These are phyloP conservation scores for Mellilla xanthometata DNA, from an alignment of 2,888 invertebrate species.

Conservation along the genomic window DNA sequence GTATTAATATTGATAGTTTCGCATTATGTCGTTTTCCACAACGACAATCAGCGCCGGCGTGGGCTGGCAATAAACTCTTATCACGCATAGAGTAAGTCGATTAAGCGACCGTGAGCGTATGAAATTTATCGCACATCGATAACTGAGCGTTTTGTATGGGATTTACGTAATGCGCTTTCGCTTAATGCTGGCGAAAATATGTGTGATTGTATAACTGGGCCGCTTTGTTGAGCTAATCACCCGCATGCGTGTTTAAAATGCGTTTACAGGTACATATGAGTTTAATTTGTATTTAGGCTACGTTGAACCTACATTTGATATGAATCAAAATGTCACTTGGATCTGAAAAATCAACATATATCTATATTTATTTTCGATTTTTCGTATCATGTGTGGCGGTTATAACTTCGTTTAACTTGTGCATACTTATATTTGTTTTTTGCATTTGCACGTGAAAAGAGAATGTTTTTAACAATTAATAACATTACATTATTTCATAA, in stretches of 20 bases:
- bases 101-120: constrained; percentile 10
- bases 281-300: no score
- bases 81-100: constrained; percentile 7
- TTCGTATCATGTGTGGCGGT: no score
- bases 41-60: constrained; percentile 6
- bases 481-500: no score
- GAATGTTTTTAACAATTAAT: no score
- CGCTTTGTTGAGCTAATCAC: constrained; percentile 4
- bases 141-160: neutral
- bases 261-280: no score
- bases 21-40: neutral
- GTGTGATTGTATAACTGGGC: neutral
- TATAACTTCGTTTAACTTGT: no score
- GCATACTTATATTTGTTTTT: no score
- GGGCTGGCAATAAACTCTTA: constrained; percentile 10
- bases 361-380: no score
- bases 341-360: no score
- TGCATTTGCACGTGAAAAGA: no score
- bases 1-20: neutral
- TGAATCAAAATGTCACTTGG: no score
- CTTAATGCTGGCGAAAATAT: neutral
- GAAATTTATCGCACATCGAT: constrained; percentile 9
- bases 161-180: constrained; percentile 6
- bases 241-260: neutral
- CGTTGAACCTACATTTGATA: no score